phyloP scores from a whole-genome alignment of 1,140 invertebrate genomes.

The Stratiolaelaps scimitus region DNA sequence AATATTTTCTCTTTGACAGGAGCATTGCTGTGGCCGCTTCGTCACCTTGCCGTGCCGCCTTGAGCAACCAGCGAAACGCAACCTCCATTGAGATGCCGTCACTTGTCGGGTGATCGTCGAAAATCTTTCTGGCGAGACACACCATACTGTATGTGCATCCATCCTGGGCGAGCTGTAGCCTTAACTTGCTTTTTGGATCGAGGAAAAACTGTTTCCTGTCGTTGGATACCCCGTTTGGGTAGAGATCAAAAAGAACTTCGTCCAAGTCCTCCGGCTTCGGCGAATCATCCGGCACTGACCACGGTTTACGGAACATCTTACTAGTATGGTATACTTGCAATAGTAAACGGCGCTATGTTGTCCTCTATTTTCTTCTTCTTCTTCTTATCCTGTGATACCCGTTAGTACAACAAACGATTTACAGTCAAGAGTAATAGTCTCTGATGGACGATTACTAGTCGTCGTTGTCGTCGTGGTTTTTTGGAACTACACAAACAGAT shows the following conservation, averaged over 20 bases:
- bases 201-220: not conserved
- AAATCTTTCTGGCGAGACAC: conserved; percentile 9
- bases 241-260: conserved; percentile 5
- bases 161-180: conserved; percentile 7
- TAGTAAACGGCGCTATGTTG: not conserved
- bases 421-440: not conserved
- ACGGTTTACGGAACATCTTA: too few species aligned
- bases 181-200: conserved; percentile 17
- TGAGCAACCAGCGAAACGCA: conserved; percentile 12
- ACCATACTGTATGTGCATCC: conserved; percentile 24
- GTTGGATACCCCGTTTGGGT: not conserved
- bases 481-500: too few species aligned
- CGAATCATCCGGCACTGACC: too few species aligned
- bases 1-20: not conserved
- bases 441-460: too few species aligned
- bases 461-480: too few species aligned
- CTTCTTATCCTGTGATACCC: not conserved
- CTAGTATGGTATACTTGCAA: too few species aligned
- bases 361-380: not conserved
- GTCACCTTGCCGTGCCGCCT: not conserved
- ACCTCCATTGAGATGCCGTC: conserved; percentile 16
- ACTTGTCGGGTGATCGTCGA: not conserved
- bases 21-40: conserved; percentile 14
- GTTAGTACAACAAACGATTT: not conserved
- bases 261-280: conserved; percentile 4